phyloP scores from a whole-genome alignment of 2,888 invertebrate genomes.

The Cephus pulcher region DNA sequence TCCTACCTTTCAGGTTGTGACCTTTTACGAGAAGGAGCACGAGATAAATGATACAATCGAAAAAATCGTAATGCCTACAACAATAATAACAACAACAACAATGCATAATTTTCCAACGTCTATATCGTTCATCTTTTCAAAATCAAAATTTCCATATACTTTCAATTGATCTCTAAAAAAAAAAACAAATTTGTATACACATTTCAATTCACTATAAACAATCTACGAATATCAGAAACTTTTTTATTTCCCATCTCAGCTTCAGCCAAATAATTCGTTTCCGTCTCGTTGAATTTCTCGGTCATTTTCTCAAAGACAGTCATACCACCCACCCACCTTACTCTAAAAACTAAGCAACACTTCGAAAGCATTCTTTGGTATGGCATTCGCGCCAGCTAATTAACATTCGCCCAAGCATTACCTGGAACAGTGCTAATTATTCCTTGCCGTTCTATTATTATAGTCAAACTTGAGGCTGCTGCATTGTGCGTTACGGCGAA shows the following conservation, averaged over 20 bases:
- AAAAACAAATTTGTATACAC: neutral
- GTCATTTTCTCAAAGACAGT: neutral
- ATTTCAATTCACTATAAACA: neutral
- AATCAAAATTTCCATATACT: neutral
- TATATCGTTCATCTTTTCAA: neutral
- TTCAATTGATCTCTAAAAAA: neutral
- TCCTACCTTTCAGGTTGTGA: neutral
- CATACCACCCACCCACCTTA: neutral
- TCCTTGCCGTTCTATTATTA: neutral
- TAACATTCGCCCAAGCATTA: neutral
- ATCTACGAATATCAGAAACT: neutral
- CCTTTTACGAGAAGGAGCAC: neutral
- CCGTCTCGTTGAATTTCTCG: neutral
- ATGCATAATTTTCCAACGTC: too few species aligned
- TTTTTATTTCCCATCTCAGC: neutral
- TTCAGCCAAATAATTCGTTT: neutral
- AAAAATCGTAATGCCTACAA: too few species aligned
- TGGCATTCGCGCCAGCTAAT: neutral
- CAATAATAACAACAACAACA: too few species aligned
- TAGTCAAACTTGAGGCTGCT: neutral
- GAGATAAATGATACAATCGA: neutral
- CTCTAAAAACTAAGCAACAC: neutral
- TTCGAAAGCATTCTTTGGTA: neutral
- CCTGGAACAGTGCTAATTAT: neutral
- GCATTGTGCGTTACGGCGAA: neutral